Evolutionary conservation across 2,113 vertebrate species (phyloP).

Genomic region (Psammodynastes pulverulentus): DNA sequence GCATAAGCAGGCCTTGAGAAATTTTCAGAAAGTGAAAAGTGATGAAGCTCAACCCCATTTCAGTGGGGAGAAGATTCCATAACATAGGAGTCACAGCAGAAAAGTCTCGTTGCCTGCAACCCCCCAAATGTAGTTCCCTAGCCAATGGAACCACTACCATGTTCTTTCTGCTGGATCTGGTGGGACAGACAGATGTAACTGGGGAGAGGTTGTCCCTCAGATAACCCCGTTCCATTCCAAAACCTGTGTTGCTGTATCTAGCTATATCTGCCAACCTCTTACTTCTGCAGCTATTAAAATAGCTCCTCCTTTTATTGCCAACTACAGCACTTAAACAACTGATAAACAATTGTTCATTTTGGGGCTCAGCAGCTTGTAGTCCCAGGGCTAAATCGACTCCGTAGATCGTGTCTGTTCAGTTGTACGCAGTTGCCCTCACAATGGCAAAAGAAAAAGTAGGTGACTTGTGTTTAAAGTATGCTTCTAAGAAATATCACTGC

Average conservation of each 20-base stretch:
- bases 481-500: background rate
- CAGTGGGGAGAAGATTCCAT: background rate
- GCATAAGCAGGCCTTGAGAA: background rate
- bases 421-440: background rate
- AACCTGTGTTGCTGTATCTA: background rate
- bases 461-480: background rate
- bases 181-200: background rate
- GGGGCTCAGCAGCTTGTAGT: background rate
- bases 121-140: background rate
- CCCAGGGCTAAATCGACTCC: background rate
- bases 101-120: background rate
- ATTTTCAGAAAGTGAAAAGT: background rate
- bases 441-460: background rate
- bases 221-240: background rate
- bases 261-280: background rate
- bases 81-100: background rate
- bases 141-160: background rate
- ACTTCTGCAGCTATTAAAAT: background rate
- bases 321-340: background rate
- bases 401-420: background rate
- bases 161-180: background rate
- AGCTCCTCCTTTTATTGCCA: background rate
- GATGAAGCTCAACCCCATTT: background rate
- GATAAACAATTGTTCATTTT: background rate
- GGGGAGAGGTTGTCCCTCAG: background rate